Base-by-base conservation (phyloP, 1,140 invertebrate genomes). In the Hycleus phaleratus region DNA sequence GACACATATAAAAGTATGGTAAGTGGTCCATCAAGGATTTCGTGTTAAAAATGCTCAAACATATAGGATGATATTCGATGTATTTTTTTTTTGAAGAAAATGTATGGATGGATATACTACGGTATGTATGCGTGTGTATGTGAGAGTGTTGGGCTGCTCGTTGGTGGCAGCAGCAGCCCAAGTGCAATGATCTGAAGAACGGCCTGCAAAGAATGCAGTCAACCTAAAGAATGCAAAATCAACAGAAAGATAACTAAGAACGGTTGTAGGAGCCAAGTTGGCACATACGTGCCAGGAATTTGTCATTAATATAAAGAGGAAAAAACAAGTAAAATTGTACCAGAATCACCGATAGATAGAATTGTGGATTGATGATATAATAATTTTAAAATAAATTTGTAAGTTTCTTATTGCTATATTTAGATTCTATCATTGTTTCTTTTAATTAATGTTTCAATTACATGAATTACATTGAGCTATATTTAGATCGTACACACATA, bases 171-270 rank as follows among this genome's bases (percentile, higher is more conserved):
- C 40, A 42, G 40, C 40, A 11, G 40, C 40, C 9, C 55, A 60
- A 65, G 63, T 65, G 63, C 63, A 65, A 65, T 65, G 63, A 60
- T 65, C 63, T 52, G 58, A 60, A 62, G 60, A 63, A 65, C 53
- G 63, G 61, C 55, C 56, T 65, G 63, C 56, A 54, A 65, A 65
- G 61, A 65, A 65, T 65, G 63, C 63, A 65, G 63, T 63, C 63
- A 55, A 32, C 52, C 56, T 54, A 59, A 62, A 65, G 63, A 65
- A 65, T 65, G 63, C 63, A 65, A 65, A 62, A 65, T 65, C 61
- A 60, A 62, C 58, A 65, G 63, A 65, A 62, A 64, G 61, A 62
- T 62, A 62, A 62, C 57, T 56, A 50, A 59, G 61, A 62, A 46
- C 49, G 49, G 32, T 32, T 32, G 32, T 32, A 39, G 26, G 60